A percentile compares a stretch with the other conserved stretches of the same genome.
Evolutionary conservation across 2,888 invertebrate species (phyloP).

Genomic region (Sepiola atlantica): DNA sequence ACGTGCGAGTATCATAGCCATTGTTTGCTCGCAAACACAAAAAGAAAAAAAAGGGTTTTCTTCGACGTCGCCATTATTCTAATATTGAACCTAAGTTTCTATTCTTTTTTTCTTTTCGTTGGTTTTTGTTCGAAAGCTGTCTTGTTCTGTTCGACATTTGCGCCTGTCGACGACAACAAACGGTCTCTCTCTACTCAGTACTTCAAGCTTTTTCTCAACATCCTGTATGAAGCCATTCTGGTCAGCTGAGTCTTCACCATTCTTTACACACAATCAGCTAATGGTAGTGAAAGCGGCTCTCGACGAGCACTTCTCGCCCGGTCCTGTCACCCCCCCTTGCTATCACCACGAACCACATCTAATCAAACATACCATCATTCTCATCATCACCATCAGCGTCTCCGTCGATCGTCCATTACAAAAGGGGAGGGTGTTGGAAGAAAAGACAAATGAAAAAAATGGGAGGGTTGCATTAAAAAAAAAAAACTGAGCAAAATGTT

Average conservation of each 20-base stretch:
- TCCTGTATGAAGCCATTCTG: conserved; percentile 32
- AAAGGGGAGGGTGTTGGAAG: neutral
- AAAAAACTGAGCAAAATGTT: too few species aligned
- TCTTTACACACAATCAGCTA: neutral
- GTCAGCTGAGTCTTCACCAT: neutral
- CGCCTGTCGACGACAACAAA: neutral
- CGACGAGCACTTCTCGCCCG: neutral
- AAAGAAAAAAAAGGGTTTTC: too few species aligned
- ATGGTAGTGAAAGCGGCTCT: neutral
- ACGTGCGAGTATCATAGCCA: too few species aligned
- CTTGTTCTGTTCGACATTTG: neutral
- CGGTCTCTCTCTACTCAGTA: neutral
- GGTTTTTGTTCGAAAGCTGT: too few species aligned
- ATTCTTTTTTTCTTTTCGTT: too few species aligned
- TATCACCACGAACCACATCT: too few species aligned
- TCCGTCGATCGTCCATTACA: neutral
- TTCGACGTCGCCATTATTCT: too few species aligned
- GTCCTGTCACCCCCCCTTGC: neutral
- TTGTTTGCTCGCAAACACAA: too few species aligned
- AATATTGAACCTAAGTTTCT: too few species aligned
- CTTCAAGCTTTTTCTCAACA: conserved; percentile 14
- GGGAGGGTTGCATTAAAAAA: too few species aligned
- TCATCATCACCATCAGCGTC: neutral
- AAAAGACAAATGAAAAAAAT: too few species aligned
- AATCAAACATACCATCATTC: too few species aligned